These are phyloP conservation scores for Oreonectes daqikongensis DNA, from an alignment of 2,797 vertebrate genomes.

Conservation along the genomic window DNA sequence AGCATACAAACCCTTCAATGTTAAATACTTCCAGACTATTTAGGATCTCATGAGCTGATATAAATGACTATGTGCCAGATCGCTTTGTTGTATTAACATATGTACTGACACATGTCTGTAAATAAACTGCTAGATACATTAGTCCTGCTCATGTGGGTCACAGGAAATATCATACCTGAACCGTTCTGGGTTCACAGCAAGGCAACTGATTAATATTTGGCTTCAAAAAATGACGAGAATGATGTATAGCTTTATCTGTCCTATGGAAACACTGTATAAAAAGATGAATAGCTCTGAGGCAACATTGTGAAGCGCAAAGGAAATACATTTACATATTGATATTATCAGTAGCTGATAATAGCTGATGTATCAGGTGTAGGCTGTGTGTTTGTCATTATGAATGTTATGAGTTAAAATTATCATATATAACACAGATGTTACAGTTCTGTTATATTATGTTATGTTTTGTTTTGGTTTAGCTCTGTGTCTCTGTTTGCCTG, in stretches of 20 bases:
- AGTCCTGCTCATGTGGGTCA: constrained; percentile 9
- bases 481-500: too few relatives aligned
- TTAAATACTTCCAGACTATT: constrained; percentile 12
- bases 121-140: constrained; percentile 5
- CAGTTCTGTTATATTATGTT: too few relatives aligned
- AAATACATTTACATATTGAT: constrained; percentile 86
- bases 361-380: constrained; percentile 77
- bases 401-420: too few relatives aligned
- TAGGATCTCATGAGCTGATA: constrained; percentile 35
- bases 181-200: constrained; percentile 66
- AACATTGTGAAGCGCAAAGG: constrained; percentile 83
- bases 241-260: constrained; percentile 83
- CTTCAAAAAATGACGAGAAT: constrained; percentile 43
- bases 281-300: constrained; percentile 87
- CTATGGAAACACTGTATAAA: constrained; percentile 65
- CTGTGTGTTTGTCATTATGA: constrained; percentile 39
- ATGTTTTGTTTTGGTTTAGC: too few relatives aligned
- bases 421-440: not conserved
- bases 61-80: not conserved
- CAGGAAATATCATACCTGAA: constrained; percentile 16
- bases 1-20: constrained; percentile 27
- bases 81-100: constrained; percentile 42
- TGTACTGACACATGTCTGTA: not conserved
- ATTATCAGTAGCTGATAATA: constrained; percentile 83
- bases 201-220: too few relatives aligned